phyloP scores from a whole-genome alignment of 2,113 vertebrate genomes.

The Corythoichthys haematopterus region DNA sequence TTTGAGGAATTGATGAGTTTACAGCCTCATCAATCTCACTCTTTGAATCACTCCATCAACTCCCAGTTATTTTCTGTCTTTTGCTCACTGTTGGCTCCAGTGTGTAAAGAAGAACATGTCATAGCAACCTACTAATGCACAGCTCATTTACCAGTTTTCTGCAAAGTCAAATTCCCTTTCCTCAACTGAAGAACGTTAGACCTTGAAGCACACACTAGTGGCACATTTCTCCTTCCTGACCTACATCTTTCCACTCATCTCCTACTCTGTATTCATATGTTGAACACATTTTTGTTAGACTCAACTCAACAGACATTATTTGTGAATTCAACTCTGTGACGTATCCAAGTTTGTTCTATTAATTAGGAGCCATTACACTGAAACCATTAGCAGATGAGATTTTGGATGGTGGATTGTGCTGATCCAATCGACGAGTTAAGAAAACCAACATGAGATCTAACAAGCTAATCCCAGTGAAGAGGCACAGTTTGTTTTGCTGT shows the following conservation, averaged over 20 bases:
- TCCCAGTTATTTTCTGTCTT: conserved; percentile 6
- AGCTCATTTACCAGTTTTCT: conserved; percentile 25
- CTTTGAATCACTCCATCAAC: neutral
- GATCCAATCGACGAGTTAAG: neutral
- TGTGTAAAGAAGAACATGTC: conserved; percentile 25
- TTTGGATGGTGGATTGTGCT: conserved; percentile 1
- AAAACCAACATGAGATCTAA: conserved; percentile 10
- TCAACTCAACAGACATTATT: neutral
- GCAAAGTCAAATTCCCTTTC: conserved; percentile 12
- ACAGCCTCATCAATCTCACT: conserved; percentile 28
- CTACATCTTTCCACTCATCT: conserved; percentile 20
- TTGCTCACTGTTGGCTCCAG: conserved; percentile 19
- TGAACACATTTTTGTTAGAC: conserved; percentile 10
- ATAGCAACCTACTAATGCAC: conserved; percentile 21
- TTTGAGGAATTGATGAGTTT: conserved; percentile 42
- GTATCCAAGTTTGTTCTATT: neutral
- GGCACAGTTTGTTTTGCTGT: neutral
- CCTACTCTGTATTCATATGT: neutral
- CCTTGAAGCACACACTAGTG: conserved; percentile 30
- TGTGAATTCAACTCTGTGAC: neutral
- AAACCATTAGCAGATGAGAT: neutral
- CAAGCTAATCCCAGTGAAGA: neutral
- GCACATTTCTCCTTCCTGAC: conserved; percentile 38
- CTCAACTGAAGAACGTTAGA: conserved; percentile 27
- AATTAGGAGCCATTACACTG: neutral